Conservation (phyloP, 2,888 invertebrate genomes). For the Ctena decussata region DNA sequence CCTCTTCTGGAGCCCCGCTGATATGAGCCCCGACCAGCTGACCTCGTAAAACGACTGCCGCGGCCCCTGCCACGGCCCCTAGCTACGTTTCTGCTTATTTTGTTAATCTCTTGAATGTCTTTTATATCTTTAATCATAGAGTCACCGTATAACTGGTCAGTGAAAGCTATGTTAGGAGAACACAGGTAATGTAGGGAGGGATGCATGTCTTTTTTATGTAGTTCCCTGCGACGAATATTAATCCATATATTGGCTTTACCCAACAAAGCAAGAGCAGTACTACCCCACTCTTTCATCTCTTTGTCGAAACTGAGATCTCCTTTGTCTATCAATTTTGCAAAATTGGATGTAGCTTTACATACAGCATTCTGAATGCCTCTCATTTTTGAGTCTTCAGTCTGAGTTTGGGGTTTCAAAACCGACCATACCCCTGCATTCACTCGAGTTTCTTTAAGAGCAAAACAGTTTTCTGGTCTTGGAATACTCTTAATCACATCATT, state of each 20-base stretch:
- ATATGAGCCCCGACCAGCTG: too few species aligned
- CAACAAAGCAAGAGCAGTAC: not conserved
- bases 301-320: not conserved
- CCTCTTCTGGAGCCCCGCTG: not conserved
- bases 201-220: not conserved
- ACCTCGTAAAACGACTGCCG: not conserved
- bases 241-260: not conserved
- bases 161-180: not conserved
- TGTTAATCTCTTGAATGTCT: conserved; percentile 6
- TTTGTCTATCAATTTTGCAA: not conserved
- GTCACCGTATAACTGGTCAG: not conserved
- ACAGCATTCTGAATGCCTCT: not conserved
- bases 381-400: conserved; percentile 2
- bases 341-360: not conserved
- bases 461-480: conserved; percentile 9
- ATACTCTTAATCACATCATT: not conserved
- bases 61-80: not conserved
- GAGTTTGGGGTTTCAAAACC: not conserved
- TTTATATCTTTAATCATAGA: not conserved
- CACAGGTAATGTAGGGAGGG: not conserved
- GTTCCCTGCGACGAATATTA: not conserved
- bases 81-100: not conserved
- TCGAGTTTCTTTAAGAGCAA: not conserved
- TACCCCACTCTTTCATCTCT: not conserved
- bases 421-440: not conserved